Base-by-base conservation (phyloP, 1,140 invertebrate genomes). In the Dendrolimus punctatus region DNA sequence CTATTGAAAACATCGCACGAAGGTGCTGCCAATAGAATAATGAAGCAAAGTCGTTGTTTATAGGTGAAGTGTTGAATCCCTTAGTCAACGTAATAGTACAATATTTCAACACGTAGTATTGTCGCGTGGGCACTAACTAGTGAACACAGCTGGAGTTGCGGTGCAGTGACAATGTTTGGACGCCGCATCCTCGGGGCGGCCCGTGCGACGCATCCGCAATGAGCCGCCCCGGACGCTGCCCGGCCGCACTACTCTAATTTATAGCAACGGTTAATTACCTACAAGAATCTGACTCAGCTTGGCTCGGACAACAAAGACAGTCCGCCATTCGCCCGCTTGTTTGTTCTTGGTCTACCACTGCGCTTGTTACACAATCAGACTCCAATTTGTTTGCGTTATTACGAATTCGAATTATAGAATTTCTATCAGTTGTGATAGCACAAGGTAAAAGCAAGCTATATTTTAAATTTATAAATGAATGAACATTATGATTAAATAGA, bases 261-360 rank as follows among this genome's bases (percentile, higher is more conserved):
- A 83, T 82, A 72, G 68, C 74, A 65, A 64, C 67, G 62, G 71
- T 75, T 80, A 80, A 81, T 82, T 80, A 80, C 74, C 69, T 73
- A 73, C 73, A 83, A 75, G 73, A 77, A 80, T 80, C 68, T 72
- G 70, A 80, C 53, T 77, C 68, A 67, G 68, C 55, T 53, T 47
- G 40, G 49, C 50, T 64, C 55, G 36, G 46, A 61, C 58, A 62
- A 67, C 56, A 65, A 53, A 58, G 51, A 52, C 42, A 41, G 43
- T 43, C 47, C 39, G 39, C 49, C 54, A 43, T 9, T 42, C 46
- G 56, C 55, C 43, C 44, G 40, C 46, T 40, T 59, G 53, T 56
- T 56, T 53, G 51, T 46, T 46, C 36, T 49, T 23, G 23, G 23
- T 23, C 23, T 23, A 23, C 23, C 23, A 23, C 23, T 23, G 23